Base-by-base conservation (phyloP, 1,140 invertebrate species). In the Drosophila paulistorum region DNA sequence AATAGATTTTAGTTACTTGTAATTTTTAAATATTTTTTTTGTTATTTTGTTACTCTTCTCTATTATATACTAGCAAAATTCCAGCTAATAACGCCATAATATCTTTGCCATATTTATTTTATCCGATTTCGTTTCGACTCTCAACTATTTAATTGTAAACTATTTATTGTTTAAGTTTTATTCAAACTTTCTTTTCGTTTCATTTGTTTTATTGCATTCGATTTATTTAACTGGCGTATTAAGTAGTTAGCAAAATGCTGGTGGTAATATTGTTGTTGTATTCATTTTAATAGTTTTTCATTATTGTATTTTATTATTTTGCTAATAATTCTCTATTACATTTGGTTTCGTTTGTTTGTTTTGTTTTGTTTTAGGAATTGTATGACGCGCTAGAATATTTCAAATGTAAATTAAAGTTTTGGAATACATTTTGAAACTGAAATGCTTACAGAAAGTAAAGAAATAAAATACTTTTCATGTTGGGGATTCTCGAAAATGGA, bases 211-310 rank as follows among this genome's bases (percentile, higher is more conserved):
- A 48, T 60, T 61, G 45, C 45, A 51, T 41, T 57, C 55, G 41
- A 64, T 78, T 72, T 69, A 68, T 76, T 85, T 66, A 76, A 76
- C 60, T 84, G 75, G 80, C 81, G 66, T 79, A 87, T 82, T 74
- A 79, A 70, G 79, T 87, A 87, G 71, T 69, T 87, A 83, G 83
- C 82, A 86, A 87, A 83, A 69, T 79, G 79, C 76, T 87, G 82
- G 82, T 86, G 82, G 82, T 87, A 87, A 83, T 86, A 86, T 86
- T 76, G 82, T 48, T 87, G 7, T 82, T 74, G 37, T 35, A 39
- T 45, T 26, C 39, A 30, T 39, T 45, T 62, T 62, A 79, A 68
- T 74, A 51, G 45, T 23, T 51, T 51, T 11, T 23, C 9, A 10
- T 51, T 23, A 51, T 23, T 51, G 17, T 51, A 23, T 23, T 51